A percentile compares a stretch with the other conserved stretches of the same genome.
Conservation (phyloP, 1,140 invertebrate species). For the Protaetia brevitarsis region DNA sequence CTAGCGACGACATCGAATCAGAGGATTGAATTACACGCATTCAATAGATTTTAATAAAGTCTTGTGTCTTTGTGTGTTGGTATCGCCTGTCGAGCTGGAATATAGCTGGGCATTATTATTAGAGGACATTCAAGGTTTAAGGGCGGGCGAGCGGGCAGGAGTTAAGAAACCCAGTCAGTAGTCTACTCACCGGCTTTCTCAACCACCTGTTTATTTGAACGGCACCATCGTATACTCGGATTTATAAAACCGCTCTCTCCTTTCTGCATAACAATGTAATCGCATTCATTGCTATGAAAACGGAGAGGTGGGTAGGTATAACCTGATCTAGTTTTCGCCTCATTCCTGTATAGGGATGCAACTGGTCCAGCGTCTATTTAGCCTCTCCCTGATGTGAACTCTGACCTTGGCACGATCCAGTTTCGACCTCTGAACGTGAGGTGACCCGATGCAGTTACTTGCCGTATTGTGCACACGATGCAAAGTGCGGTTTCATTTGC, state of each 20-base stretch:
- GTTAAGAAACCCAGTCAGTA: background rate
- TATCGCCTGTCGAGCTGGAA: no score
- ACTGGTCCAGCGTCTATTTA: slow-evolving; percentile 13
- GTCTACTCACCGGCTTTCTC: background rate
- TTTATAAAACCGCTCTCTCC: background rate
- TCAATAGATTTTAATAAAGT: background rate
- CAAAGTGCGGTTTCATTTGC: no score
- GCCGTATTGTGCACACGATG: slow-evolving; percentile 1
- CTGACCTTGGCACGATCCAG: slow-evolving; percentile 9
- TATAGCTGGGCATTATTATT: background rate
- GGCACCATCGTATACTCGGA: background rate
- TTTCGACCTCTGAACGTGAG: background rate
- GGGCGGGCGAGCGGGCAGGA: background rate
- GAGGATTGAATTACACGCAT: slow-evolving; percentile 11
- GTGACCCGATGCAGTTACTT: background rate
- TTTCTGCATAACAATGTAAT: slow-evolving; percentile 11
- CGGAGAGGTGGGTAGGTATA: background rate
- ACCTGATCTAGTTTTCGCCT: slow-evolving; percentile 11
- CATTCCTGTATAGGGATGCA: background rate
- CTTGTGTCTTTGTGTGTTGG: background rate
- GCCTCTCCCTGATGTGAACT: no score
- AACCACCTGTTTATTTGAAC: slow-evolving; percentile 11
- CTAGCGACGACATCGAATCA: background rate
- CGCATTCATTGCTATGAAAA: background rate
- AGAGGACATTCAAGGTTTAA: background rate